These are phyloP conservation scores for Nannoperca australis DNA, from an alignment of 2,797 vertebrate genomes.

Conservation along the genomic window DNA sequence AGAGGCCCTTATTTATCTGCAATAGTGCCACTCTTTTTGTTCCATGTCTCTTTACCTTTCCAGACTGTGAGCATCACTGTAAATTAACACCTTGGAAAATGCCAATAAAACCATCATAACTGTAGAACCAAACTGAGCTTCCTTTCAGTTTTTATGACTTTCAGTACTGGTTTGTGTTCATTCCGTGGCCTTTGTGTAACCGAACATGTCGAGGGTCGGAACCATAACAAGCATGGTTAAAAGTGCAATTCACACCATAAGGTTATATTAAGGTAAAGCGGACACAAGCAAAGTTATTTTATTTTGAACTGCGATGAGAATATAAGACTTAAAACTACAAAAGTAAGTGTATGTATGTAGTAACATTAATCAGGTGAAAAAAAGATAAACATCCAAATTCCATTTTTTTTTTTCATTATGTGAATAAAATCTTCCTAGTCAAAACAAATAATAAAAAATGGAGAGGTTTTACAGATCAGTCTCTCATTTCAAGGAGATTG, in stretches of 20 bases:
- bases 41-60: slow-evolving; percentile 82
- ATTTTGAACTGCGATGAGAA: not conserved
- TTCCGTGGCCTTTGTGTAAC: not conserved
- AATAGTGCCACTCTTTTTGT: slow-evolving; percentile 93
- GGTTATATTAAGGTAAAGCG: not conserved
- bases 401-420: not conserved
- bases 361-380: not conserved
- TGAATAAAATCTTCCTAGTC: not conserved
- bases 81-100: slow-evolving; percentile 82
- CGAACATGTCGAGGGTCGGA: not conserved
- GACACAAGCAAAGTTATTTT: not conserved
- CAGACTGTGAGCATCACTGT: slow-evolving; percentile 84
- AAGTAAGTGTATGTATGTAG: not conserved
- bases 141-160: slow-evolving; percentile 29
- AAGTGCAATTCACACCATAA: not conserved
- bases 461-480: not conserved
- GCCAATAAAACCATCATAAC: slow-evolving; percentile 84
- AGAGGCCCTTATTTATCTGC: slow-evolving; percentile 88
- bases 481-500: slow-evolving; percentile 8
- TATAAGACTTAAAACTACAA: not conserved
- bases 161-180: not conserved
- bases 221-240: not conserved
- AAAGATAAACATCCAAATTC: not conserved
- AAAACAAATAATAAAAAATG: not conserved
- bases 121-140: slow-evolving; percentile 65